Evolutionary conservation across 2,113 vertebrate genomes (phyloP), one percentile per base, ranked within the genome.

Genomic region (Daubentonia madagascariensis): DNA sequence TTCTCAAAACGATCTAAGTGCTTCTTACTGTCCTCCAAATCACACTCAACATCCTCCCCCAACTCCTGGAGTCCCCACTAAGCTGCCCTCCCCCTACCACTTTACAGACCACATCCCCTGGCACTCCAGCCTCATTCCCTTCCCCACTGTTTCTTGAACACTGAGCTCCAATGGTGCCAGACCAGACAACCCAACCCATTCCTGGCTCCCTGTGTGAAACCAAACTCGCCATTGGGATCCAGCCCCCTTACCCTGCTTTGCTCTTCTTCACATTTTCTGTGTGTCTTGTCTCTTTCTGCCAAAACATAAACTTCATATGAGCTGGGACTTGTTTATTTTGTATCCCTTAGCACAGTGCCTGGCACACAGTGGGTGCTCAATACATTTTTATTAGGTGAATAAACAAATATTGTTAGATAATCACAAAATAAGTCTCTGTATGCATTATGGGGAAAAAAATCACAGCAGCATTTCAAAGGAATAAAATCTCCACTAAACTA

Each of bases 381-480:
- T 28, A 70, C 5, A 61, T 67, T 85, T 78, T 50, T 75, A 72
- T 6, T 14, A 25, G 43, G 18, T 73, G 45, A 75, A 65, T 45
- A 48, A 94, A 78, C 45, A 54, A 90, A 30, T 40, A 73, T 63
- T 12, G 5, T 52, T 65, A 81, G 32, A 70, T 5, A 25, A 73
- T 65, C 9, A 72, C 83, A 65, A 63, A 70, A 40, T 83, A 92
- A 78, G 22, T 28, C 40, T 23, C 32, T n/a, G 40, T 90, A 52
- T 1, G 6, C 2, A 67, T 30, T 30, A 65, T 12, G 37, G 48
- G 35, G 10, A 17, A 70, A 40, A 54, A 61, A 45, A 95, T 22
- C 5, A 73, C 32, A 54, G 43, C 16, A 52, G 57, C 65, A 50
- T 97, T 96, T 68, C 81, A 93, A 96, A 65, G 48, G 35, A 89